Percentiles rank a stretch among this genome's conserved stretches.
Conservation (phyloP, 2,797 vertebrate genomes). For the Acanthurus lineatus region DNA sequence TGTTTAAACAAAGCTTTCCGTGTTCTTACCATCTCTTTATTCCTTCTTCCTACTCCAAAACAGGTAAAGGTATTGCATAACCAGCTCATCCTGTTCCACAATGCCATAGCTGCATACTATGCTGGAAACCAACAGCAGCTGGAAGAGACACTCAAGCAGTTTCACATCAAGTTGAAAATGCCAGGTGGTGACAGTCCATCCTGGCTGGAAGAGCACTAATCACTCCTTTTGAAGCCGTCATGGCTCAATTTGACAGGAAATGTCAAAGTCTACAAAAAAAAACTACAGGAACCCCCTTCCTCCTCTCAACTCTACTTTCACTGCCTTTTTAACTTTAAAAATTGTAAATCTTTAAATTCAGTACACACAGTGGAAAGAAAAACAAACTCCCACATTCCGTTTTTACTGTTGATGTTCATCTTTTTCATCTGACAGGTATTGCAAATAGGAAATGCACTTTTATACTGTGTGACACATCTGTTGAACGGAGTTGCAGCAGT, state of each 20-base stretch:
- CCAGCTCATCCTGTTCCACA: conserved; percentile 98
- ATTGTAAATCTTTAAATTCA: conserved; percentile 58
- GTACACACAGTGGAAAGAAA: neutral
- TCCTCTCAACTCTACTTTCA: conserved; percentile 35
- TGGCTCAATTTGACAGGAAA: conserved; percentile 57
- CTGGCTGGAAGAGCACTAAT: conserved; percentile 97
- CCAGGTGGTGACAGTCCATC: conserved; percentile 95
- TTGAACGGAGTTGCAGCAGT: conserved; percentile 62
- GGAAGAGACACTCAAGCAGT: conserved; percentile 98
- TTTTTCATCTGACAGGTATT: conserved; percentile 44
- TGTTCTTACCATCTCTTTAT: neutral
- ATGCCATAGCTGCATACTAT: conserved; percentile 96
- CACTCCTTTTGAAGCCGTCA: conserved; percentile 39
- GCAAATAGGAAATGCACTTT: conserved; percentile 79
- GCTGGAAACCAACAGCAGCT: conserved; percentile 99
- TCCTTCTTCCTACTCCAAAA: conserved; percentile 6
- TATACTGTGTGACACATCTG: conserved; percentile 60
- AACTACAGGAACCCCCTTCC: conserved; percentile 53
- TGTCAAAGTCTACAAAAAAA: conserved; percentile 39
- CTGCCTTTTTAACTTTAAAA: conserved; percentile 55
- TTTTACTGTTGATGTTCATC: conserved; percentile 54
- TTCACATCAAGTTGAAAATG: conserved; percentile 99
- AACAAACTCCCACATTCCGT: conserved; percentile 46
- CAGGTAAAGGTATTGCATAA: conserved; percentile 99
- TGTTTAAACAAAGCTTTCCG: accelerated